A percentile compares a stretch with the other conserved stretches of the same genome.
phyloP scores from a whole-genome alignment of 2,888 invertebrate genomes.

The Callyntrura guangdongensis region DNA sequence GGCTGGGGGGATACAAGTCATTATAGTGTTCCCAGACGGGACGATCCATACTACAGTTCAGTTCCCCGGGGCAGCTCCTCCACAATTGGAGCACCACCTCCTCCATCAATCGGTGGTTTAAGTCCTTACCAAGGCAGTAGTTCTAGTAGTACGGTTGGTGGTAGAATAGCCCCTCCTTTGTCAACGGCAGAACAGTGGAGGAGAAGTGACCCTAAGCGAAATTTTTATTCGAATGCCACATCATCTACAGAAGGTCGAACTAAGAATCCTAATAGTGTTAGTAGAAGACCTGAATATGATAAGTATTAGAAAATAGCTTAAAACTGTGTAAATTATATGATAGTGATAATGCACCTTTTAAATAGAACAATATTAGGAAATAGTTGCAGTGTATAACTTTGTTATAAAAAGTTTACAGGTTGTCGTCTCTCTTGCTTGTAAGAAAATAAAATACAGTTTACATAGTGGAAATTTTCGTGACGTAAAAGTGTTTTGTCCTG shows the following conservation, averaged over 20 bases:
- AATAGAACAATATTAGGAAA: background rate
- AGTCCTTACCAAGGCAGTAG: conserved; percentile 74
- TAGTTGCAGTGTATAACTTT: background rate
- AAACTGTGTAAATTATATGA: conserved; percentile 12
- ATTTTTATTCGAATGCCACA: conserved; percentile 55
- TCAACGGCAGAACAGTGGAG: conserved; percentile 75
- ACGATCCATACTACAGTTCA: conserved; percentile 63
- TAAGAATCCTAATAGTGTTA: conserved; percentile 64
- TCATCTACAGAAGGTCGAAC: conserved; percentile 21
- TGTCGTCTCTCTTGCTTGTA: background rate
- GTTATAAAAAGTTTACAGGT: background rate
- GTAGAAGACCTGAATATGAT: conserved; percentile 75
- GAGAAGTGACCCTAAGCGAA: conserved; percentile 76
- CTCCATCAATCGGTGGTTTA: conserved; percentile 70
- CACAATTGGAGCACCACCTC: conserved; percentile 61
- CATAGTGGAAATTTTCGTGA: background rate
- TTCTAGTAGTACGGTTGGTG: conserved; percentile 67
- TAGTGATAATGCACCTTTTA: background rate
- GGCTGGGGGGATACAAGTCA: conserved; percentile 74
- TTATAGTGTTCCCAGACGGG: conserved; percentile 64
- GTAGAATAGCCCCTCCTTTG: conserved; percentile 77
- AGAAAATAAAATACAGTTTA: background rate
- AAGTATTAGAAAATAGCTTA: conserved; percentile 60
- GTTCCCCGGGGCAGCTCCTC: conserved; percentile 48
- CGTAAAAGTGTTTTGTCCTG: background rate